These are phyloP conservation scores for Rotaria socialis DNA, from an alignment of 2,888 invertebrate genomes.

Conservation along the genomic window DNA sequence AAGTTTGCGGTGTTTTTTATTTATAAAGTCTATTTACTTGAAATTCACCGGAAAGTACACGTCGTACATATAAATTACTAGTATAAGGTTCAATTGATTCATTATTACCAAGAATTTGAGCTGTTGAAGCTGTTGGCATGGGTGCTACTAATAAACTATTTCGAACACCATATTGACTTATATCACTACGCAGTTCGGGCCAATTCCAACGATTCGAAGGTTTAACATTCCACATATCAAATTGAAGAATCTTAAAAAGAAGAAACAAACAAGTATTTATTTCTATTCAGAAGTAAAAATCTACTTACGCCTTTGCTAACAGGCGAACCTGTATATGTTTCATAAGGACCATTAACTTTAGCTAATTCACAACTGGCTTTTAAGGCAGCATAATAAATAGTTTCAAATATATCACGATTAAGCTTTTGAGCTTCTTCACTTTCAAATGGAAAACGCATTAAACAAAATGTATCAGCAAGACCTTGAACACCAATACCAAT, in stretches of 20 bases:
- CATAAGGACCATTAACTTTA: constrained; percentile 75
- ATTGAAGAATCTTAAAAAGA: constrained; percentile 72
- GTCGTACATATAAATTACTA: constrained; percentile 86
- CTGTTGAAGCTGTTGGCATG: constrained; percentile 98
- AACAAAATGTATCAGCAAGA: constrained; percentile 87
- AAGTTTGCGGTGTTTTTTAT: neutral
- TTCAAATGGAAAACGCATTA: constrained; percentile 86
- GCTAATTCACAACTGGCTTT: constrained; percentile 93
- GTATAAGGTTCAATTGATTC: constrained; percentile 97
- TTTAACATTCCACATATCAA: constrained; percentile 85
- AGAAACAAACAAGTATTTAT: neutral
- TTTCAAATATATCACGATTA: constrained; percentile 94
- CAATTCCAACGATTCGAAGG: constrained; percentile 76
- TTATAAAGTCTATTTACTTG: constrained; percentile 53
- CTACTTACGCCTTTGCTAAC: constrained; percentile 74
- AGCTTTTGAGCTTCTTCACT: constrained; percentile 76
- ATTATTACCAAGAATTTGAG: constrained; percentile 97
- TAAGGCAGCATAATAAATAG: constrained; percentile 90
- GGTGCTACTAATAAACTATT: constrained; percentile 89
- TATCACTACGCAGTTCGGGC: constrained; percentile 74
- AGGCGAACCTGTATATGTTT: constrained; percentile 83
- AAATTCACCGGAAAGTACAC: constrained; percentile 91
- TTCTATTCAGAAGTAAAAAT: no score
- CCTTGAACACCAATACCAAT: constrained; percentile 90
- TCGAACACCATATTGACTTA: constrained; percentile 79